These are phyloP conservation scores for Pyrrhia umbra DNA, from an alignment of 2,888 invertebrate genomes.

Conservation along the genomic window DNA sequence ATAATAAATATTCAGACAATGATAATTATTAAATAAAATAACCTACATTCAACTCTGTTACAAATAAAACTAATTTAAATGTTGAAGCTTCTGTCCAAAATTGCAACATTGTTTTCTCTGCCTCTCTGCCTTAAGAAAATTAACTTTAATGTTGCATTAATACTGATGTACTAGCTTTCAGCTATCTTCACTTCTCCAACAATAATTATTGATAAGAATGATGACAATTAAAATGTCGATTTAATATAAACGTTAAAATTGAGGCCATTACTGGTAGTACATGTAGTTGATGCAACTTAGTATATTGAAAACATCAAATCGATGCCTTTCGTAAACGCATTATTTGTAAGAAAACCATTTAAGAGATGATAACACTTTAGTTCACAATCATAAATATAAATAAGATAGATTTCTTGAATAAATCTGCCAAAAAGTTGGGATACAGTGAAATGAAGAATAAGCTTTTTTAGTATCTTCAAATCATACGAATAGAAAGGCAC, in stretches of 20 bases:
- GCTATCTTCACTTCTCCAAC: neutral
- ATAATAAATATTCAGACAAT: neutral
- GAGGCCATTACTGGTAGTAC: neutral
- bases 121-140: conserved; percentile 15
- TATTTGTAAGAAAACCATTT: neutral
- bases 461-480: neutral
- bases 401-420: neutral
- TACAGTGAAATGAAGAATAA: neutral
- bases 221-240: neutral
- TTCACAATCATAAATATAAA: neutral
- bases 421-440: too few relatives aligned
- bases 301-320: conserved; percentile 41
- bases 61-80: too few relatives aligned
- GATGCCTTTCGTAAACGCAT: conserved; percentile 58
- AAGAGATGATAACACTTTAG: neutral
- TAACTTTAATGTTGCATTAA: conserved; percentile 32
- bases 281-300: conserved; percentile 46
- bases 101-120: neutral
- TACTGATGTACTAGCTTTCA: conserved; percentile 18
- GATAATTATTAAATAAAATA: neutral
- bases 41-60: neutral
- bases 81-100: neutral
- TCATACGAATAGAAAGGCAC: conserved; percentile 68
- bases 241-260: neutral
- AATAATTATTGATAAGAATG: neutral